These are phyloP conservation scores for Psammodynastes pulverulentus DNA, from an alignment of 2,113 vertebrate species.

Conservation along the genomic window DNA sequence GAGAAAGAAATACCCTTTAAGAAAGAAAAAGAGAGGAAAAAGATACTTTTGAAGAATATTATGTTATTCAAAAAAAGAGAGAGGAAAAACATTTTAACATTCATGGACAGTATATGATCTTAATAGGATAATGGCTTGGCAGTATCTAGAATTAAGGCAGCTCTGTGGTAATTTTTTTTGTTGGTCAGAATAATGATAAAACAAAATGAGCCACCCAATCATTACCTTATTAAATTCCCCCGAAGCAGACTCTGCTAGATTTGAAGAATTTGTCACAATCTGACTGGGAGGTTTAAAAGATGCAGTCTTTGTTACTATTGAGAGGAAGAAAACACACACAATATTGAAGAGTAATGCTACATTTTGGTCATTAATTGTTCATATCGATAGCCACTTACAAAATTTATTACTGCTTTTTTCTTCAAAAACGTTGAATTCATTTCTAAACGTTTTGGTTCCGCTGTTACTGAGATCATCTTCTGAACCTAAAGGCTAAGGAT, in stretches of 20 bases:
- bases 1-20: neutral
- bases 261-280: neutral
- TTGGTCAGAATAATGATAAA: neutral
- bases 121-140: neutral
- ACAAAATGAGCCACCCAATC: neutral
- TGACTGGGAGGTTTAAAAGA: neutral
- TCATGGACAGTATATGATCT: neutral
- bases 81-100: neutral
- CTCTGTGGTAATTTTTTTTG: neutral
- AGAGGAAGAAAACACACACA: neutral
- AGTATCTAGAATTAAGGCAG: neutral
- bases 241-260: constrained; percentile 11
- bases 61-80: neutral
- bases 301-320: constrained; percentile 1
- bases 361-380: neutral
- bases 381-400: constrained; percentile 40
- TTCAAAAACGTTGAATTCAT: neutral
- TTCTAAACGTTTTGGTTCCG: constrained; percentile 32
- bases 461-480: neutral
- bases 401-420: constrained; percentile 7
- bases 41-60: neutral
- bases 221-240: constrained; percentile 56
- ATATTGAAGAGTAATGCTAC: neutral
- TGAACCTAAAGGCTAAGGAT: constrained; percentile 42
- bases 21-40: neutral